phyloP scores from a whole-genome alignment of 1,140 invertebrate species.

The Orchesella cincta region DNA sequence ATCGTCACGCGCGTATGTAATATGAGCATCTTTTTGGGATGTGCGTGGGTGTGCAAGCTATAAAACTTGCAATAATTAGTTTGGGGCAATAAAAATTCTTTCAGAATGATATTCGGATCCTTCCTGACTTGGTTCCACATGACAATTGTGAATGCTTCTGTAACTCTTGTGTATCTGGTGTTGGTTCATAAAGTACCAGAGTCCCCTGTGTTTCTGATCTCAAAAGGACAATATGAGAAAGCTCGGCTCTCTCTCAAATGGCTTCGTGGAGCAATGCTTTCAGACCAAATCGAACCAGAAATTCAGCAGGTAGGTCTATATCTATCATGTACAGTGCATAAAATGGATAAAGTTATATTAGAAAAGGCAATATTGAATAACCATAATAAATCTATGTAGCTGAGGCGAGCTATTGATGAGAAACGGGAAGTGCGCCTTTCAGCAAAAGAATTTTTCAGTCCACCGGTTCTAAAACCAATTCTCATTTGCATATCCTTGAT shows the following conservation, averaged over 20 bases:
- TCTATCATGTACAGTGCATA: background rate
- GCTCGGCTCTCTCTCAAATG: constrained; percentile 67
- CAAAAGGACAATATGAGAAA: constrained; percentile 63
- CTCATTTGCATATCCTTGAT: constrained; percentile 74
- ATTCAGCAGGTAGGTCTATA: constrained; percentile 19
- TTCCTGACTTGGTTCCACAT: constrained; percentile 68
- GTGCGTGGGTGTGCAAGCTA: constrained; percentile 54
- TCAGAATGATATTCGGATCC: constrained; percentile 75
- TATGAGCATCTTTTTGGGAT: constrained; percentile 49
- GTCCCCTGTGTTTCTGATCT: constrained; percentile 70
- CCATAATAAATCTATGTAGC: background rate
- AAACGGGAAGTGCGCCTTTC: constrained; percentile 23
- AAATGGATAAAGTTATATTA: background rate
- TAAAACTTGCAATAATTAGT: background rate
- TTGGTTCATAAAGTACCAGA: constrained; percentile 58
- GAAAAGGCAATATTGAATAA: background rate
- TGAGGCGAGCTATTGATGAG: constrained; percentile 37
- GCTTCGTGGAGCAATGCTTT: constrained; percentile 61
- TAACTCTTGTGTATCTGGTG: constrained; percentile 59
- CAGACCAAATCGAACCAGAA: constrained; percentile 39
- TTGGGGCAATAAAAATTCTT: constrained; percentile 64
- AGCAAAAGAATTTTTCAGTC: constrained; percentile 37
- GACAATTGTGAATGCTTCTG: constrained; percentile 63
- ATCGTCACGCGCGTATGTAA: background rate
- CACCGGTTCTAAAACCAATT: constrained; percentile 63